phyloP scores from a whole-genome alignment of 2,113 vertebrate species.

The Maccullochella peelii region DNA sequence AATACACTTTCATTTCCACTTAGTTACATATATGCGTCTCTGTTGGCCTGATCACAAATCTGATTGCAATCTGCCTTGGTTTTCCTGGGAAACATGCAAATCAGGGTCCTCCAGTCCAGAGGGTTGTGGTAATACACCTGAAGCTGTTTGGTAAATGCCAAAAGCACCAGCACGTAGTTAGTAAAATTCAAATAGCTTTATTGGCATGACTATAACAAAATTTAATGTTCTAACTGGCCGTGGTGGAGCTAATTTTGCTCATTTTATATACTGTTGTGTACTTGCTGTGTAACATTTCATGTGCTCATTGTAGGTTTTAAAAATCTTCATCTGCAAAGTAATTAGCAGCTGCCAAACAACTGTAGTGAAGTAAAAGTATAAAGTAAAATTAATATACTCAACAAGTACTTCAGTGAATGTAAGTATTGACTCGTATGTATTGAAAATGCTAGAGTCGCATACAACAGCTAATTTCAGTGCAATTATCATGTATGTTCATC shows the following conservation, averaged over 20 bases:
- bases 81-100: not conserved
- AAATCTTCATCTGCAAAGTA: not conserved
- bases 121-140: not conserved
- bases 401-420: too few species aligned
- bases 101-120: not conserved
- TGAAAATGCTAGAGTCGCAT: not conserved
- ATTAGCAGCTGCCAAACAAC: not conserved
- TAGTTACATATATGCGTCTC: not conserved
- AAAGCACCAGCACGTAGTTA: too few species aligned
- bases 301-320: not conserved
- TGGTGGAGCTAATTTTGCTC: too few species aligned
- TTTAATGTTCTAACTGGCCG: not conserved
- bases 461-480: not conserved
- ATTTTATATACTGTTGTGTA: not conserved
- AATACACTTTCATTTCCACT: slow-evolving; percentile 6
- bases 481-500: not conserved
- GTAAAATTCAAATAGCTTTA: too few species aligned
- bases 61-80: not conserved
- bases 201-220: too few species aligned
- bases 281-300: too few species aligned
- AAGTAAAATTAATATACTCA: too few species aligned
- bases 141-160: not conserved
- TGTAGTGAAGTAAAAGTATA: not conserved
- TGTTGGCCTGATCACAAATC: not conserved
- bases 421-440: too few species aligned